These are phyloP conservation scores for Elachura formosa DNA, from an alignment of 2,113 vertebrate species.

Conservation along the genomic window DNA sequence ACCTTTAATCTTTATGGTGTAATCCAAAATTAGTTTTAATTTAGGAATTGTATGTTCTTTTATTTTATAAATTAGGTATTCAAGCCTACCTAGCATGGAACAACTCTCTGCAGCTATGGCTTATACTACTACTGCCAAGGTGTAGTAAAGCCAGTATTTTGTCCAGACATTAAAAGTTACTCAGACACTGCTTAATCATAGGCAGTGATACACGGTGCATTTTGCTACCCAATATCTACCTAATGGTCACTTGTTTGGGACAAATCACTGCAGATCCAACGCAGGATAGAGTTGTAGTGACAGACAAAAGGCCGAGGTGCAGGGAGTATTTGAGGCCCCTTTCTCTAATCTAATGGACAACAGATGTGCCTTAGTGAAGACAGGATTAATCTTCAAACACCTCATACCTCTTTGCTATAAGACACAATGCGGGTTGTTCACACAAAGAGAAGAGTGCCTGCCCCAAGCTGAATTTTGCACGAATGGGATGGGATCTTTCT, in stretches of 20 bases:
- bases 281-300: neutral
- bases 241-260: neutral
- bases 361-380: conserved; percentile 18
- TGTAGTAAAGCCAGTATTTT: conserved; percentile 2
- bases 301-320: neutral
- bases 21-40: neutral
- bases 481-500: neutral
- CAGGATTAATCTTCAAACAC: neutral
- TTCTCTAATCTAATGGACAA: neutral
- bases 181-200: neutral
- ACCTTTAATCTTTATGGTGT: neutral
- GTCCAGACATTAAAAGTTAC: neutral
- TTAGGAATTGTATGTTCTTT: neutral
- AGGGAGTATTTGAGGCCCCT: neutral
- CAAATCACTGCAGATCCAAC: neutral
- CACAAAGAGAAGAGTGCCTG: neutral
- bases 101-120: neutral
- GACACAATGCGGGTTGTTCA: neutral
- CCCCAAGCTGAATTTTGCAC: conserved; percentile 14
- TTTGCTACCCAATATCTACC: neutral
- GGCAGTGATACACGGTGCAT: neutral
- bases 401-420: neutral
- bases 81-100: neutral
- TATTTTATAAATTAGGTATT: neutral
- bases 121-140: neutral